A percentile compares a stretch with the other conserved stretches of the same genome.
phyloP scores from a whole-genome alignment of 1,140 invertebrate genomes.

The Cotesia typhae region DNA sequence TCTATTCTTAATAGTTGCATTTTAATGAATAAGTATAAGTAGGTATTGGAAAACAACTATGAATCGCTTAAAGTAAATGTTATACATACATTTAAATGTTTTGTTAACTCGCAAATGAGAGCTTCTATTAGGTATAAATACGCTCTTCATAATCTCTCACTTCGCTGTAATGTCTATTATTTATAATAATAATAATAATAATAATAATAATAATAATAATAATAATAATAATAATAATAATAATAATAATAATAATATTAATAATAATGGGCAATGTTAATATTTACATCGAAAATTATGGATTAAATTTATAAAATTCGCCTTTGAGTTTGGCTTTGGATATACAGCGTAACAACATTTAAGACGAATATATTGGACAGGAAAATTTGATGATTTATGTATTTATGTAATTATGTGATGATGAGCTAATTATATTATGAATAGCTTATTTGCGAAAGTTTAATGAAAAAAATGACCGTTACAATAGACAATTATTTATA shows the following conservation, averaged over 20 bases:
- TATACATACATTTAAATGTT: slow-evolving; percentile 64
- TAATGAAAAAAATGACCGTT: slow-evolving; percentile 7
- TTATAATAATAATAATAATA: slow-evolving; percentile 22
- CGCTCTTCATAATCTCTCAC: slow-evolving; percentile 13
- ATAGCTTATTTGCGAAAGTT: slow-evolving; percentile 11
- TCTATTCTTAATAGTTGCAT: slow-evolving; percentile 35
- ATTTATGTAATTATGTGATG: neutral
- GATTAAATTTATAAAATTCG: slow-evolving; percentile 48
- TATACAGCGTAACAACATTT: slow-evolving; percentile 52
- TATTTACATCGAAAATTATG: slow-evolving; percentile 65
- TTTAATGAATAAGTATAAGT: slow-evolving; percentile 60
- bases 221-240: too few species aligned
- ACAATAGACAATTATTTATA: neutral
- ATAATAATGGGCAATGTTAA: slow-evolving; percentile 56
- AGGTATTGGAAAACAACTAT: slow-evolving; percentile 64
- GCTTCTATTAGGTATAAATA: slow-evolving; percentile 18
- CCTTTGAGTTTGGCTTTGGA: slow-evolving; percentile 46
- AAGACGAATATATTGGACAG: slow-evolving; percentile 41
- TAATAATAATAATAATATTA: slow-evolving; percentile 13
- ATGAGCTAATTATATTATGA: slow-evolving; percentile 10
- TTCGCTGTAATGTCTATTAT: slow-evolving; percentile 25
- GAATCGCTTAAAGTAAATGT: slow-evolving; percentile 58
- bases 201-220: slow-evolving; percentile 21
- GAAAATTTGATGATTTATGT: slow-evolving; percentile 17
- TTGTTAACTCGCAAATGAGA: slow-evolving; percentile 29